phyloP scores from a whole-genome alignment of 30 jellyfish, hydroid and myxozoan species.

The Mastigias papua region DNA sequence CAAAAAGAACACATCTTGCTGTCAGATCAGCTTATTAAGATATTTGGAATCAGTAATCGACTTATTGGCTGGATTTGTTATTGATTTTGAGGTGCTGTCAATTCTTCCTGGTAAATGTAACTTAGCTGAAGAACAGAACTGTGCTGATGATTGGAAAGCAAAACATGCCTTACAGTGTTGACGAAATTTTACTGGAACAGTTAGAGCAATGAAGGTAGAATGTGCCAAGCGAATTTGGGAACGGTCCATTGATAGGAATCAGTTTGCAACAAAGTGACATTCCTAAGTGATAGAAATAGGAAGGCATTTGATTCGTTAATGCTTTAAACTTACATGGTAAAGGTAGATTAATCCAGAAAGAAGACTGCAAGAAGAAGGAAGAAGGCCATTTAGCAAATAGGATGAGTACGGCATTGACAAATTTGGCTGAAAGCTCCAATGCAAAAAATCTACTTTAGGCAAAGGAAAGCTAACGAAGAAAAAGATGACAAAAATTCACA shows the following conservation, averaged over 20 bases:
- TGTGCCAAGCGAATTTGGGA: conserved; percentile 15
- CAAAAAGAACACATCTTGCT: background rate
- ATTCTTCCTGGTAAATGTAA: background rate
- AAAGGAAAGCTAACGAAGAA: conserved; percentile 28
- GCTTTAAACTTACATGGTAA: background rate
- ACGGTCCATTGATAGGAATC: background rate
- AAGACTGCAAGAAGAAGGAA: conserved; percentile 28
- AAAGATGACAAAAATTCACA: conserved; percentile 26
- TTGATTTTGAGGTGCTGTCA: conserved; percentile 11
- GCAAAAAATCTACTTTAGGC: conserved; percentile 48
- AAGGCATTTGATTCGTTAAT: conserved; percentile 2
- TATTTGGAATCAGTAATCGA: background rate
- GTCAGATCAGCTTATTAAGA: background rate
- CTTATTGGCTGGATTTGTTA: background rate
- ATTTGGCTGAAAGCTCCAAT: background rate
- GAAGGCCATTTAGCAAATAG: conserved; percentile 16
- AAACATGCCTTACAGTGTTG: background rate
- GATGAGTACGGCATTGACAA: conserved; percentile 22
- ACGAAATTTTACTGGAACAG: conserved; percentile 1
- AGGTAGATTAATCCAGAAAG: background rate
- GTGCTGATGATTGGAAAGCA: background rate
- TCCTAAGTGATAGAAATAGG: background rate
- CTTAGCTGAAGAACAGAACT: background rate
- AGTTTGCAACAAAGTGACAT: conserved; percentile 17
- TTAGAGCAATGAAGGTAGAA: conserved; percentile 39